Evolutionary conservation across 2,888 invertebrate genomes (phyloP).

Genomic region (Parthenolecanium corni): DNA sequence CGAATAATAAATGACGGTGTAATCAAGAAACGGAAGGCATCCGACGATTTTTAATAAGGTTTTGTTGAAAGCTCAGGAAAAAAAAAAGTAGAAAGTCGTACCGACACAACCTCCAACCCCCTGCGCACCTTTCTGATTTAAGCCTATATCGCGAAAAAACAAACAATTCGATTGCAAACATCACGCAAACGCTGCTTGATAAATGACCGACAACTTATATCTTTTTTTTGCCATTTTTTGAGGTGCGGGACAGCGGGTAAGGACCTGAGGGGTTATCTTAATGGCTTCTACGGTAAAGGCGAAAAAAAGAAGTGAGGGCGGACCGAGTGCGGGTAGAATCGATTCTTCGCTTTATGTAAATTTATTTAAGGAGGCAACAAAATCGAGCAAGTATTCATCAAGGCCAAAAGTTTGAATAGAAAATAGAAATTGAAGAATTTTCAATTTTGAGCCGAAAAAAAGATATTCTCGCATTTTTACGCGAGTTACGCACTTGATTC

Average conservation of each 20-base stretch:
- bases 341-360: conserved; percentile 16
- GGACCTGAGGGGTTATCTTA: neutral
- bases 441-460: neutral
- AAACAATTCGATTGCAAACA: conserved; percentile 19
- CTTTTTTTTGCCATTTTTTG: neutral
- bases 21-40: conserved; percentile 20
- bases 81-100: neutral
- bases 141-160: conserved; percentile 1
- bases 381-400: neutral
- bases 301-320: too few relatives aligned
- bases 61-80: conserved; percentile 10
- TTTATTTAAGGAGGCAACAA: neutral
- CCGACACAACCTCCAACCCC: too few relatives aligned
- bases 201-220: conserved; percentile 16
- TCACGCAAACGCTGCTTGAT: conserved; percentile 15
- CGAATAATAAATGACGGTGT: conserved; percentile 16
- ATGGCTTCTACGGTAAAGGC: neutral
- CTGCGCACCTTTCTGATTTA: neutral
- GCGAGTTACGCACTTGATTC: neutral
- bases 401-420: conserved; percentile 2
- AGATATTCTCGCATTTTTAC: neutral
- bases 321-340: conserved; percentile 4
- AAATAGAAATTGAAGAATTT: conserved; percentile 2
- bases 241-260: neutral
- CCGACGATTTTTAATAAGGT: conserved; percentile 19